Percentiles rank a stretch among this genome's conserved stretches.
Conservation (phyloP, 1,140 invertebrate genomes). For the Drosophila sp. region DNA sequence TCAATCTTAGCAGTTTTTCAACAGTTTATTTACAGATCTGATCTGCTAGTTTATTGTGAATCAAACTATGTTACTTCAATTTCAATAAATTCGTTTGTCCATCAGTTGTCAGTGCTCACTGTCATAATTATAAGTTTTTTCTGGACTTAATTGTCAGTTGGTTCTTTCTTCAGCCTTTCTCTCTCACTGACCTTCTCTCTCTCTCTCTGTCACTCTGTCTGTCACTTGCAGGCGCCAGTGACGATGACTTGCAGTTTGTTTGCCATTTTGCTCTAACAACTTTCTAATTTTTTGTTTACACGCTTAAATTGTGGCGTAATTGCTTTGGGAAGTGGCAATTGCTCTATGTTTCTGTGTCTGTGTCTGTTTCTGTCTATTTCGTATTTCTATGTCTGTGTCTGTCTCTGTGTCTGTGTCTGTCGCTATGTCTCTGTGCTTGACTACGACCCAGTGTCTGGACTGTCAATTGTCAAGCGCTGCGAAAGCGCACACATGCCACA, state of each 20-base stretch:
- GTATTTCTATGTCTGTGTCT: slow-evolving; percentile 9
- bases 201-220: slow-evolving; percentile 8
- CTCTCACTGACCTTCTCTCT: not conserved
- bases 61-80: too few relatives aligned
- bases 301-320: slow-evolving; percentile 81
- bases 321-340: slow-evolving; percentile 82
- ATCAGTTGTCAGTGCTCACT: slow-evolving; percentile 27
- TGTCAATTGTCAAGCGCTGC: slow-evolving; percentile 68
- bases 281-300: slow-evolving; percentile 83
- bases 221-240: slow-evolving; percentile 56
- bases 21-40: too few relatives aligned
- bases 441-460: not conserved
- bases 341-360: slow-evolving; percentile 28
- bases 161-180: slow-evolving; percentile 4
- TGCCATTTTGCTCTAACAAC: slow-evolving; percentile 79
- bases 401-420: slow-evolving; percentile 2
- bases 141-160: slow-evolving; percentile 44
- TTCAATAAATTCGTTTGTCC: not conserved
- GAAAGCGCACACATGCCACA: slow-evolving; percentile 74
- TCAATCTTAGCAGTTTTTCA: too few relatives aligned
- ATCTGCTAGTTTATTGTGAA: too few relatives aligned
- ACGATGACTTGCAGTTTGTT: slow-evolving; percentile 68
- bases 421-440: not conserved
- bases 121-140: slow-evolving; percentile 39
- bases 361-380: slow-evolving; percentile 16